Conservation (phyloP, 2,888 invertebrate genomes). For the Xestia rhomboidea region DNA sequence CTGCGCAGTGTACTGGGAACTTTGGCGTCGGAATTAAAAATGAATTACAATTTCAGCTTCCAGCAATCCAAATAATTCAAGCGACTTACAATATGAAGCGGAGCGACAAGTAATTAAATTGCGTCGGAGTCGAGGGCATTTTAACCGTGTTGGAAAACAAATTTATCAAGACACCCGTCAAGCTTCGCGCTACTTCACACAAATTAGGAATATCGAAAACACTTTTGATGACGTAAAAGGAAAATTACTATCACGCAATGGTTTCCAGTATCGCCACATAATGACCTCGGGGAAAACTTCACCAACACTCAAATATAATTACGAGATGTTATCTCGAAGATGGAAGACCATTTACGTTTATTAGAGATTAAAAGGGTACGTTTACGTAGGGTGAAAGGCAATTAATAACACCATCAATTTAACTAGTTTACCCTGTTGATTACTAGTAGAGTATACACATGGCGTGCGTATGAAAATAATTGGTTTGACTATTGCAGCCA, state of each 20-base stretch:
- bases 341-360: constrained; percentile 66
- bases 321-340: constrained; percentile 70
- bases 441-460: constrained; percentile 34
- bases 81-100: constrained; percentile 51
- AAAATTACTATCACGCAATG: constrained; percentile 60
- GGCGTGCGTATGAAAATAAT: constrained; percentile 41
- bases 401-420: constrained; percentile 63
- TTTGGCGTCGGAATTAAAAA: constrained; percentile 54
- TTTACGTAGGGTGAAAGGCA: constrained; percentile 52
- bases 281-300: constrained; percentile 64
- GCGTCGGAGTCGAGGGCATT: constrained; percentile 22
- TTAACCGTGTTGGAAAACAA: constrained; percentile 38
- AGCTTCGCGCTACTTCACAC: constrained; percentile 25
- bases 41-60: constrained; percentile 54
- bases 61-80: constrained; percentile 53
- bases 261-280: constrained; percentile 49
- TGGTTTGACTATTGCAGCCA: constrained; percentile 37
- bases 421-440: constrained; percentile 63
- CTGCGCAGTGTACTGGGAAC: constrained; percentile 50
- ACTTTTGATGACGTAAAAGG: constrained; percentile 53
- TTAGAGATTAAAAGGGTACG: constrained; percentile 64
- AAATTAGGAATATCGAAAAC: constrained; percentile 59
- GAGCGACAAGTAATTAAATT: constrained; percentile 58
- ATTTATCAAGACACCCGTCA: constrained; percentile 39
- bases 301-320: constrained; percentile 67